Conservation (phyloP, 2,888 invertebrate genomes). For the Cosmia trapezina region DNA sequence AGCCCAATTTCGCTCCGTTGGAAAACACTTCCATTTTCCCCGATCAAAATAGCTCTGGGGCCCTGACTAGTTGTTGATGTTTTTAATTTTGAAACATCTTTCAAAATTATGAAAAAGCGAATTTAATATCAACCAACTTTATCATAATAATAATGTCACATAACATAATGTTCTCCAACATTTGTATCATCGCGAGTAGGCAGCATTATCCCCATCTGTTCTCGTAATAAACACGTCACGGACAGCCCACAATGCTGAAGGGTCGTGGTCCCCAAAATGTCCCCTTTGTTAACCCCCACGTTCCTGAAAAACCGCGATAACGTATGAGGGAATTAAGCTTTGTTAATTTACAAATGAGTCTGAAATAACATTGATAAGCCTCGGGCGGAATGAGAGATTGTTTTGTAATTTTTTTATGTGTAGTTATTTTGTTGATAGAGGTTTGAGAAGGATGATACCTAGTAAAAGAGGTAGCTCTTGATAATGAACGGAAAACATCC, state of each 20-base stretch:
- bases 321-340: slow-evolving; percentile 41
- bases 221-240: slow-evolving; percentile 54
- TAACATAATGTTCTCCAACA: slow-evolving; percentile 1
- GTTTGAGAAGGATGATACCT: not conserved
- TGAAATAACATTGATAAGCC: slow-evolving; percentile 47
- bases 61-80: not conserved
- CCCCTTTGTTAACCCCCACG: slow-evolving; percentile 39
- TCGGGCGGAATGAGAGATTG: slow-evolving; percentile 8
- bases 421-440: slow-evolving; percentile 1
- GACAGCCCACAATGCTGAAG: slow-evolving; percentile 29
- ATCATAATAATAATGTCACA: no score
- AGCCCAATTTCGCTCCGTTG: no score
- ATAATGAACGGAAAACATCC: not conserved
- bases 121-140: no score
- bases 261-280: slow-evolving; percentile 46
- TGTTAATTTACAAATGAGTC: slow-evolving; percentile 52
- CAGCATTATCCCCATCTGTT: slow-evolving; percentile 13
- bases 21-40: no score
- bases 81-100: not conserved
- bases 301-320: slow-evolving; percentile 71
- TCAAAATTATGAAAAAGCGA: not conserved
- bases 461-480: not conserved
- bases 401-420: slow-evolving; percentile 5
- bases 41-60: no score
- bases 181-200: not conserved